These are phyloP conservation scores for Gymnocheta viridis DNA, from an alignment of 2,888 invertebrate species.

Conservation along the genomic window DNA sequence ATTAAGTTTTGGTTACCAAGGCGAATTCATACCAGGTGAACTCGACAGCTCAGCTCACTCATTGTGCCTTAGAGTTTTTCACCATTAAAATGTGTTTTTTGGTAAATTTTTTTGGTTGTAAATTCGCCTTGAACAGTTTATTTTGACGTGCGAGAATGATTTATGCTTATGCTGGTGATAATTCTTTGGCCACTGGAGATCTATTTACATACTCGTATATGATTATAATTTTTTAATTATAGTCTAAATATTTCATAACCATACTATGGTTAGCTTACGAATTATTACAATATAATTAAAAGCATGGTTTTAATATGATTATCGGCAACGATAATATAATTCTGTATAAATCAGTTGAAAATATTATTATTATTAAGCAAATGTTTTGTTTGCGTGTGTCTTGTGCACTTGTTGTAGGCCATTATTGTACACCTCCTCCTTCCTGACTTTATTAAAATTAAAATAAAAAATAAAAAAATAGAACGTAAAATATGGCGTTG, in stretches of 20 bases:
- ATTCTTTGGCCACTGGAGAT: too few relatives aligned
- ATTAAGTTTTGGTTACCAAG: too few relatives aligned
- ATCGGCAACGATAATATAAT: background rate
- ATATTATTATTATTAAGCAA: background rate
- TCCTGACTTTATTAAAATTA: background rate
- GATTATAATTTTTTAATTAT: background rate
- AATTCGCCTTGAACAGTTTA: too few relatives aligned
- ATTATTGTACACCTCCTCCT: background rate
- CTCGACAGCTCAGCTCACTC: too few relatives aligned
- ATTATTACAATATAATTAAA: background rate
- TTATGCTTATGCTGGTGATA: too few relatives aligned
- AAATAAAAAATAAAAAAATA: constrained; percentile 7
- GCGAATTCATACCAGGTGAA: too few relatives aligned
- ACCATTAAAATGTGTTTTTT: too few relatives aligned
- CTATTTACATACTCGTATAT: too few relatives aligned
- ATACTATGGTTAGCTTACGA: background rate
- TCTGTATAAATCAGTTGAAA: background rate
- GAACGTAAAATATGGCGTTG: constrained; percentile 59
- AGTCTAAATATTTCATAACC: too few relatives aligned
- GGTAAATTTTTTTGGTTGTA: too few relatives aligned
- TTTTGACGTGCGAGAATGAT: too few relatives aligned
- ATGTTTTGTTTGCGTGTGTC: background rate
- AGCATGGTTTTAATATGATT: background rate
- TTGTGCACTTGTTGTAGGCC: background rate
- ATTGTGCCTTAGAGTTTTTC: too few relatives aligned